Percentiles rank a stretch among this genome's conserved stretches.
phyloP scores from a whole-genome alignment of 2,797 vertebrate genomes.

The Chromobotia macracanthus region DNA sequence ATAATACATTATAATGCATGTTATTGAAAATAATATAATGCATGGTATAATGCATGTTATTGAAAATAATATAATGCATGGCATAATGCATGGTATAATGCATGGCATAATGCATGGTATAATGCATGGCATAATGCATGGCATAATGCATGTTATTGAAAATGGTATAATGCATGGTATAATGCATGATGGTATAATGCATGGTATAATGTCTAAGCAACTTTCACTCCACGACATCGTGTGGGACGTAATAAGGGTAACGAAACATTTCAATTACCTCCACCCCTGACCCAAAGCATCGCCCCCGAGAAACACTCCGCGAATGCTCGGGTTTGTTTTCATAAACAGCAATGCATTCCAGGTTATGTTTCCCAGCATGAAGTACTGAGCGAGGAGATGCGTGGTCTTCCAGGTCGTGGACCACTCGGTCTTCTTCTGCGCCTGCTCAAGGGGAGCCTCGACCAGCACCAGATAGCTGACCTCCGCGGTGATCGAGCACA shows the following conservation, averaged over 20 bases:
- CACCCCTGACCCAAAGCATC: conserved; percentile 84
- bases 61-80: too few relatives aligned
- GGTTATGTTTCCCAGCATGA: conserved; percentile 85
- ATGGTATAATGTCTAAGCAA: not conserved
- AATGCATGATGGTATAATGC: too few relatives aligned
- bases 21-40: too few relatives aligned
- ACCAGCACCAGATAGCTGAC: conserved; percentile 80
- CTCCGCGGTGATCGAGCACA: conserved; percentile 81
- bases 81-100: too few relatives aligned
- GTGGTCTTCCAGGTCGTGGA: conserved; percentile 74
- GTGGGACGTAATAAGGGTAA: conserved; percentile 7
- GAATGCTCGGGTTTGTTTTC: conserved; percentile 83
- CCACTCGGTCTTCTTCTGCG: conserved; percentile 70
- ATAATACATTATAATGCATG: too few relatives aligned
- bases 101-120: too few relatives aligned
- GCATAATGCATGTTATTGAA: too few relatives aligned
- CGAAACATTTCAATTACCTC: conserved; percentile 72
- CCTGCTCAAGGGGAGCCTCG: conserved; percentile 74
- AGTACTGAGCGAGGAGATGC: conserved; percentile 82
- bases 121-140: too few relatives aligned
- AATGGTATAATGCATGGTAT: too few relatives aligned
- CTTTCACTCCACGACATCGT: not conserved
- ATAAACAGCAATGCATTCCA: conserved; percentile 87
- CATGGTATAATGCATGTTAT: too few relatives aligned
- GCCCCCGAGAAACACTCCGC: conserved; percentile 85